Conservation (phyloP, 2,888 invertebrate genomes). For the Eristalis tenax region DNA sequence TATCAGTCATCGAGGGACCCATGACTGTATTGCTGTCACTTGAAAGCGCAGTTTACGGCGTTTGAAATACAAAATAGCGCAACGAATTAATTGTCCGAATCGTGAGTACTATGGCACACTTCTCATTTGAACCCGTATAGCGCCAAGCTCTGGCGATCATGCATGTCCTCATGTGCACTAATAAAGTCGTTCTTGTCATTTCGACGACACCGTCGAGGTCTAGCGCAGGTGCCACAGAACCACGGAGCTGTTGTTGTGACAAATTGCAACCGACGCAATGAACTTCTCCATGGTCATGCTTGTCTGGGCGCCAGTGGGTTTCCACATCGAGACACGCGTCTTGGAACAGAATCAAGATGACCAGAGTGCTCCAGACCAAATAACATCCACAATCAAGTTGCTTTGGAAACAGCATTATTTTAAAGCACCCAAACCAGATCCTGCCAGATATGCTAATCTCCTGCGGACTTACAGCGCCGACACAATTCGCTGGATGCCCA, state of each 20-base stretch:
- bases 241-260: background rate
- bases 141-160: background rate
- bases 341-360: background rate
- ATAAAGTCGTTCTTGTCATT: conserved; percentile 25
- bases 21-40: background rate
- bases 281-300: background rate
- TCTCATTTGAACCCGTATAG: conserved; percentile 9
- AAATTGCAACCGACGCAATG: background rate
- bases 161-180: background rate
- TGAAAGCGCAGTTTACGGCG: background rate
- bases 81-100: conserved; percentile 30
- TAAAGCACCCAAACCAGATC: background rate
- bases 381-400: background rate
- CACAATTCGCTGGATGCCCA: background rate
- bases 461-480: background rate
- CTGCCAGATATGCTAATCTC: too few species aligned
- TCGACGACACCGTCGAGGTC: background rate
- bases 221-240: conserved; percentile 1
- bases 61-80: background rate
- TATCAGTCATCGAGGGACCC: background rate
- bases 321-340: background rate
- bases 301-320: background rate
- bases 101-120: conserved; percentile 39
- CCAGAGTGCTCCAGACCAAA: background rate
- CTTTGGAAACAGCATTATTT: background rate